These are phyloP conservation scores for Parambassis ranga DNA, from an alignment of 2,797 vertebrate species.

Conservation along the genomic window DNA sequence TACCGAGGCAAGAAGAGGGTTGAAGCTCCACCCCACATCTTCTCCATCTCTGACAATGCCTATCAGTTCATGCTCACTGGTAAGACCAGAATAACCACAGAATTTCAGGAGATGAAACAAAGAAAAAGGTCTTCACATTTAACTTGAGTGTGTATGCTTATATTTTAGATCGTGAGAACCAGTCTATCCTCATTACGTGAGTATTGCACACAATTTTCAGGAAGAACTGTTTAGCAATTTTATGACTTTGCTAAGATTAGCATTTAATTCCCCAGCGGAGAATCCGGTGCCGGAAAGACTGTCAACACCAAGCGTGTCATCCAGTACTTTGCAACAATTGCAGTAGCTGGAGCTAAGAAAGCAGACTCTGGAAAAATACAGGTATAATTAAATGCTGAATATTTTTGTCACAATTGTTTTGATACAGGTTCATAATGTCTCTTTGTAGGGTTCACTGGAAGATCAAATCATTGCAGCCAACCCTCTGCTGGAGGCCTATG, in stretches of 20 bases:
- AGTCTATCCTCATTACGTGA: conserved; percentile 86
- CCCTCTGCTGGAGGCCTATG: conserved; percentile 87
- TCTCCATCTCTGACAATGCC: no score
- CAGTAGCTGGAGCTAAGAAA: conserved; percentile 24
- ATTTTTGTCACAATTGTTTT: neutral
- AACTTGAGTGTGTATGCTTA: neutral
- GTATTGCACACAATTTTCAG: conserved; percentile 21
- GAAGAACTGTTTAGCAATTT: neutral
- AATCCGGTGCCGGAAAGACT: conserved; percentile 54
- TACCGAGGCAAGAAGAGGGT: neutral
- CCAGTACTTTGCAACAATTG: conserved; percentile 41
- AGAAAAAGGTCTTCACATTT: no score
- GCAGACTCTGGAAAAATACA: conserved; percentile 15
- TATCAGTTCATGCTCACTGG: no score
- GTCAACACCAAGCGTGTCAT: conserved; percentile 3
- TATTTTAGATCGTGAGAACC: conserved; percentile 81
- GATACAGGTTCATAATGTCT: neutral
- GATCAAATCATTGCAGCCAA: conserved; percentile 85
- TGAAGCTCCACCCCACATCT: neutral
- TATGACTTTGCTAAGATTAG: neutral
- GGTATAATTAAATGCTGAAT: conserved; percentile 20
- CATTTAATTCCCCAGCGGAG: conserved; percentile 26
- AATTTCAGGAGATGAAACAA: neutral
- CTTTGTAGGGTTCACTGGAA: conserved; percentile 83
- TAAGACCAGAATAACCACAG: neutral